Evolutionary conservation across 2,888 invertebrate species (phyloP), one percentile per base, ranked within the genome.

Genomic region (Drosophila paramelanica): DNA sequence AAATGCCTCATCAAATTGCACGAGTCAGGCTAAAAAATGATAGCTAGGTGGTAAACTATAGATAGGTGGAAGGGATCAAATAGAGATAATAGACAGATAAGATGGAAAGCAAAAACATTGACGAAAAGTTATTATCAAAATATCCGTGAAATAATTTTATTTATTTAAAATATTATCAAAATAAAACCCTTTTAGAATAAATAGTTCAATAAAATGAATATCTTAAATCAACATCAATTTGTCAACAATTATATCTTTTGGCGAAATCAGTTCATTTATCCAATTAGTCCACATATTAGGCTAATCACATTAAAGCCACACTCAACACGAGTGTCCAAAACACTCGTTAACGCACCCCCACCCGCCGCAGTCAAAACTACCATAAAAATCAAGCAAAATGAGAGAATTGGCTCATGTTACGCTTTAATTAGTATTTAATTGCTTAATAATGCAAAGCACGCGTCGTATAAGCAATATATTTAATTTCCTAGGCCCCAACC

Each of bases 371-470:
- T n/a, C n/a, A 5, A n/a, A 38, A 20, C 33, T 45, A 42, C 20
- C 38, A 52, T 36, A 43, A 42, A 61, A 59, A 65, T 59, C 43
- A 61, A 41, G 50, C 7, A 36, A 70, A 45, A 57, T 64, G 42
- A 41, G 67, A 69, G 74, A 74, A 81, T 73, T 77, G 81, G 79
- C 81, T 87, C 77, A 80, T 71, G 73, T 86, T 81, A 76, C 82
- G 79, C 82, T 85, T 88, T 86, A 88, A 86, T 86, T 88, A 79
- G 81, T 82, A 86, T 88, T 86, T 86, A 88, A 86, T 86, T 86
- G 85, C 82, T 82, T 77, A 88, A 85, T 86, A 79, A 86, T 77
- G 74, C 84, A 78, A 74, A 67, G 59, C 78, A 80, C 87, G 76
- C 82, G 73, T 73, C 84, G 81, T 77, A 83, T 87, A 56, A 55